These are phyloP conservation scores for Limnephilus auricula DNA, from an alignment of 2,888 invertebrate genomes.

Conservation along the genomic window DNA sequence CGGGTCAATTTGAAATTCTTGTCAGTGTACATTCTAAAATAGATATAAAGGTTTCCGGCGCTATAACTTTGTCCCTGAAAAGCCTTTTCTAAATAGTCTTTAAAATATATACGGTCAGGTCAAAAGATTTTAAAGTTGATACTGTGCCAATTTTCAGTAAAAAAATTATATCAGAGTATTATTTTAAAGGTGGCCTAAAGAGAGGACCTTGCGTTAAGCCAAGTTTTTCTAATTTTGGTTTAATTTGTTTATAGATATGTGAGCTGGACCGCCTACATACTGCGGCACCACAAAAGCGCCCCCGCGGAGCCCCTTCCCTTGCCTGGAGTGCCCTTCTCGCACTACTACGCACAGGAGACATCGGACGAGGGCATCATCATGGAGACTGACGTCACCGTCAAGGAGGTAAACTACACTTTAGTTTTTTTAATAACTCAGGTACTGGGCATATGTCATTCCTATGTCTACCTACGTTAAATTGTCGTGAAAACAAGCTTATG, in stretches of 20 bases:
- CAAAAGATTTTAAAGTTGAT: too few relatives aligned
- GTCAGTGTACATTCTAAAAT: background rate
- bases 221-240: background rate
- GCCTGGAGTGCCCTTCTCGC: slow-evolving; percentile 86
- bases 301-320: slow-evolving; percentile 82
- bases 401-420: slow-evolving; percentile 78
- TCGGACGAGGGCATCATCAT: slow-evolving; percentile 89
- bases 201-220: background rate
- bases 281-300: slow-evolving; percentile 78
- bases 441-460: too few relatives aligned
- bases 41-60: background rate
- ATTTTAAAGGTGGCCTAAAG: background rate
- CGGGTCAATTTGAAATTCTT: background rate
- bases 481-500: too few relatives aligned
- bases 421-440: too few relatives aligned
- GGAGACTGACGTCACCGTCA: slow-evolving; percentile 86
- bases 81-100: too few relatives aligned
- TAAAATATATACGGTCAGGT: too few relatives aligned
- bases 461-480: too few relatives aligned
- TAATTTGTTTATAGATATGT: slow-evolving; percentile 74
- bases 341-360: slow-evolving; percentile 89
- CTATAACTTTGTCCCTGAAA: too few relatives aligned
- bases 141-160: too few relatives aligned
- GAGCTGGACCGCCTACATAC: slow-evolving; percentile 84
- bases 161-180: too few relatives aligned